phyloP scores from a whole-genome alignment of 2,888 invertebrate species.

The Labia minor region DNA sequence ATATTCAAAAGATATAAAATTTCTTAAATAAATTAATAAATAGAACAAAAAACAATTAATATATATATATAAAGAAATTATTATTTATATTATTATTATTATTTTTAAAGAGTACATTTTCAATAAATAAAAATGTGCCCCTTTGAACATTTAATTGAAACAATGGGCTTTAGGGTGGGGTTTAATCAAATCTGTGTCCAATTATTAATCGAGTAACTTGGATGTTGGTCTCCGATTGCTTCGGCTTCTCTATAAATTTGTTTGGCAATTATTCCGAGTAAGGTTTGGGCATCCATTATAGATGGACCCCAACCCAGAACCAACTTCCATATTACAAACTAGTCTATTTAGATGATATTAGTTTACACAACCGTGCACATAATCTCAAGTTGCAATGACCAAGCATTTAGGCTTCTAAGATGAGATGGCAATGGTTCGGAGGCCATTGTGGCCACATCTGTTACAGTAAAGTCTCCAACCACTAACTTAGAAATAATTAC shows the following conservation, averaged over 20 bases:
- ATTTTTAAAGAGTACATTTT: too few species aligned
- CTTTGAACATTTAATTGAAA: too few species aligned
- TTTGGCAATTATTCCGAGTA: neutral
- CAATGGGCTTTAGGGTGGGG: neutral
- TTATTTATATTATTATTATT: too few species aligned
- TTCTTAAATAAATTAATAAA: too few species aligned
- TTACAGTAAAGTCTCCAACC: neutral
- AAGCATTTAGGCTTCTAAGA: neutral
- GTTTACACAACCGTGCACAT: slow-evolving; percentile 5
- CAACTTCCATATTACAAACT: slow-evolving; percentile 13
- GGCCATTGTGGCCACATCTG: neutral
- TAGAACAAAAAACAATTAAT: too few species aligned
- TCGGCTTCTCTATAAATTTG: slow-evolving; percentile 4
- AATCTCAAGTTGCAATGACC: slow-evolving; percentile 13
- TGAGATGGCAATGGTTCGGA: slow-evolving; percentile 4
- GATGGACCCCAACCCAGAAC: neutral
- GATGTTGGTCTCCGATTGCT: slow-evolving; percentile 13
- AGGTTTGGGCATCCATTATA: neutral
- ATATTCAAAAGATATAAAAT: too few species aligned
- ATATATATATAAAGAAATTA: too few species aligned
- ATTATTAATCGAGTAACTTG: slow-evolving; percentile 4
- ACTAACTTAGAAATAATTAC: slow-evolving; percentile 8
- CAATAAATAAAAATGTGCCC: too few species aligned
- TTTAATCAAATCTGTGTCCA: neutral
- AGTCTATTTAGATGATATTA: slow-evolving; percentile 13